A percentile compares a stretch with the other conserved stretches of the same genome.
Conservation (phyloP, 1,140 invertebrate species). For the Geopemphigus sp. region DNA sequence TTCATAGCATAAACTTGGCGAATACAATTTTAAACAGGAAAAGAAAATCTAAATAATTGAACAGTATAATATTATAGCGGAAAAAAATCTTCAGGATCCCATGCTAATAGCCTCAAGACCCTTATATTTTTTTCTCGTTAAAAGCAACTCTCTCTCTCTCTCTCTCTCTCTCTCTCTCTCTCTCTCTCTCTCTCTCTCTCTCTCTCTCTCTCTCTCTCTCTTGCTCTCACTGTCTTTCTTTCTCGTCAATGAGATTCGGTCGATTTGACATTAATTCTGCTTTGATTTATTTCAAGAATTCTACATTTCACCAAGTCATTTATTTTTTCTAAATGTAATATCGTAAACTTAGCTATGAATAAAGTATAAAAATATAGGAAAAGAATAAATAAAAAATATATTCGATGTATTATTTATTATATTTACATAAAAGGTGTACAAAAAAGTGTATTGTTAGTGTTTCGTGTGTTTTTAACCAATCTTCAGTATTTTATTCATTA, state of each 20-base stretch:
- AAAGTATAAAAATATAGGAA: neutral
- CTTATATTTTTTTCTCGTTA: constrained; percentile 33
- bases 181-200: too few species aligned
- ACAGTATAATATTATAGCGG: neutral
- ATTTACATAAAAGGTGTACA: neutral
- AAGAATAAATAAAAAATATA: neutral
- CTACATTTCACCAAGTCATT: neutral
- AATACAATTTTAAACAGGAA: constrained; percentile 22
- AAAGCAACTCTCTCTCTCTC: neutral
- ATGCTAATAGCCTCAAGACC: constrained; percentile 12
- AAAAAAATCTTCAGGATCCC: neutral
- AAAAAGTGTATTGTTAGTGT: neutral
- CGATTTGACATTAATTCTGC: constrained; percentile 28
- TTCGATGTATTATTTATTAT: neutral
- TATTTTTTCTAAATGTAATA: neutral
- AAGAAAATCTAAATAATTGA: constrained; percentile 29
- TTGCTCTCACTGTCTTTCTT: too few species aligned
- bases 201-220: too few species aligned
- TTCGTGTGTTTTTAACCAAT: neutral
- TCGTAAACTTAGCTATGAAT: neutral
- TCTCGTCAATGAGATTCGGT: constrained; percentile 9
- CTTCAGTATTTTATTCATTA: neutral
- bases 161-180: too few species aligned
- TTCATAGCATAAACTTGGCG: constrained; percentile 1
- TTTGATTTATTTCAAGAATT: neutral